phyloP scores from a whole-genome alignment of 1,140 invertebrate species.

The Apis mellifera region DNA sequence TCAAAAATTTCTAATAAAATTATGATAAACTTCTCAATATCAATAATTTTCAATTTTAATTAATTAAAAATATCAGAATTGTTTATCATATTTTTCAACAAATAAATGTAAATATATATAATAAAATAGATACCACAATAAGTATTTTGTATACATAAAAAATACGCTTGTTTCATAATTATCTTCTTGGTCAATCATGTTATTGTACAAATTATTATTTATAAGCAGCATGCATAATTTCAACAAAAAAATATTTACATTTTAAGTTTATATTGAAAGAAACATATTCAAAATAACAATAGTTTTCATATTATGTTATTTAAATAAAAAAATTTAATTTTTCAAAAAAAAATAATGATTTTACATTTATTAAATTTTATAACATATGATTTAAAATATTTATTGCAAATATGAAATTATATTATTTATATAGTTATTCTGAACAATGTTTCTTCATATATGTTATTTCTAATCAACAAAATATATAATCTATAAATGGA shows the following conservation, averaged over 20 bases:
- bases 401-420: slow-evolving; percentile 6
- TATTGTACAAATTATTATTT: slow-evolving; percentile 65
- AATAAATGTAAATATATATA: slow-evolving; percentile 49
- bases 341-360: not conserved
- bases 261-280: slow-evolving; percentile 43
- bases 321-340: slow-evolving; percentile 10
- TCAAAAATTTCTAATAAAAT: slow-evolving; percentile 1
- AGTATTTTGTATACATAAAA: slow-evolving; percentile 56
- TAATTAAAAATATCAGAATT: slow-evolving; percentile 39
- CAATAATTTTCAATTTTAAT: slow-evolving; percentile 38
- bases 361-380: slow-evolving; percentile 1
- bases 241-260: slow-evolving; percentile 59
- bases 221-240: slow-evolving; percentile 61
- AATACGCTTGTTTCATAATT: slow-evolving; percentile 56
- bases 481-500: slow-evolving; percentile 55
- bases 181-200: slow-evolving; percentile 62
- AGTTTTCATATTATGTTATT: slow-evolving; percentile 28
- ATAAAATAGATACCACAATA: slow-evolving; percentile 54
- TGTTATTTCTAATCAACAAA: slow-evolving; percentile 42
- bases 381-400: not conserved
- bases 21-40: slow-evolving; percentile 38
- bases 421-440: slow-evolving; percentile 49
- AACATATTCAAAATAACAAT: slow-evolving; percentile 50
- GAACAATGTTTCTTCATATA: slow-evolving; percentile 52
- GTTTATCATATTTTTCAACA: slow-evolving; percentile 25